Percentiles rank a stretch among this genome's conserved stretches.
Evolutionary conservation across 2,888 invertebrate species (phyloP).

Genomic region (Epinotia demarniana): DNA sequence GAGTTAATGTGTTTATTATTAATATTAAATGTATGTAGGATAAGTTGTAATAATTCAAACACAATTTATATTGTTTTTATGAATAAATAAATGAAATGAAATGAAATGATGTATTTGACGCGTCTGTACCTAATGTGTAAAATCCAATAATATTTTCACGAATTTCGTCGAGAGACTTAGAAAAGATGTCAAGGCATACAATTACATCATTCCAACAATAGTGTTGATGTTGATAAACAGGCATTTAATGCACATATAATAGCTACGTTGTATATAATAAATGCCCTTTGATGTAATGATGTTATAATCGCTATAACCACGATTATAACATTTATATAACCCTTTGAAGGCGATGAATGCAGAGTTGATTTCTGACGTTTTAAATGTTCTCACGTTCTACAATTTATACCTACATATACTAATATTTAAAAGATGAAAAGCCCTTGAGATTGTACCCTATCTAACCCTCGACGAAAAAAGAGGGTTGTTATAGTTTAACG

Average conservation of each 20-base stretch:
- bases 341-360: neutral
- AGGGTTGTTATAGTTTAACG: no score
- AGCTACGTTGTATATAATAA: neutral
- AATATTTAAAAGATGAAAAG: no score
- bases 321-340: neutral
- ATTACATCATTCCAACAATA: conserved; percentile 10
- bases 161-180: neutral
- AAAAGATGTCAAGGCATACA: conserved; percentile 9
- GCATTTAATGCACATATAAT: neutral
- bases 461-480: no score
- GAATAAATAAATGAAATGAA: no score
- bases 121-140: neutral
- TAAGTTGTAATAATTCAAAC: no score
- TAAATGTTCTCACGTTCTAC: conserved; percentile 8
- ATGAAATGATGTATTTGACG: no score
- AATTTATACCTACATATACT: neutral
- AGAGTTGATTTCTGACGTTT: conserved; percentile 1
- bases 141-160: neutral
- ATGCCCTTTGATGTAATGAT: conserved; percentile 9
- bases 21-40: no score
- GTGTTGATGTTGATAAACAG: neutral
- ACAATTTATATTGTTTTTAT: no score
- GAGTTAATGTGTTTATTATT: no score
- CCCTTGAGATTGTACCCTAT: no score
- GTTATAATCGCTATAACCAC: neutral